phyloP scores from a whole-genome alignment of 2,113 vertebrate species.

The Cyphomyrus plagiostoma region DNA sequence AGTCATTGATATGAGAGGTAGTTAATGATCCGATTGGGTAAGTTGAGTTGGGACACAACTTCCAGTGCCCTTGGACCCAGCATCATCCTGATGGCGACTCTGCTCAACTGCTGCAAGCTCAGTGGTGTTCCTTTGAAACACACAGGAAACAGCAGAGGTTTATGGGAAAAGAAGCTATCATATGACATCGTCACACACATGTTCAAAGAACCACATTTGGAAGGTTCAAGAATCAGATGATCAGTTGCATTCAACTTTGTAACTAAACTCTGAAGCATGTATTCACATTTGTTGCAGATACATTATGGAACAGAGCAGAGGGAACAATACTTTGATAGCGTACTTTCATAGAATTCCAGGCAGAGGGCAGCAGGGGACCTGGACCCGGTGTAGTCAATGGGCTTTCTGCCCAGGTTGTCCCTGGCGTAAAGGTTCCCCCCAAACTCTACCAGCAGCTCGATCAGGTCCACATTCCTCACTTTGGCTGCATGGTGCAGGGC shows the following conservation, averaged over 20 bases:
- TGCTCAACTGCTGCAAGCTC: conserved; percentile 76
- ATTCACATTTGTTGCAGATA: background rate
- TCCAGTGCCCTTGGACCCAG: conserved; percentile 62
- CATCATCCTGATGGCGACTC: conserved; percentile 64
- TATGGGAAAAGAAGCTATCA: background rate
- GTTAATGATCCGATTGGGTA: conserved; percentile 69
- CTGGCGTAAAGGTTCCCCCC: conserved; percentile 77
- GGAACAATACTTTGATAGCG: conserved; percentile 33
- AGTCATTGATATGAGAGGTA: conserved; percentile 76
- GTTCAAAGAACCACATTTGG: background rate
- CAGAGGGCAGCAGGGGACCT: conserved; percentile 68
- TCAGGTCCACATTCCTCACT: conserved; percentile 66
- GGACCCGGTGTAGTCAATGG: conserved; percentile 67
- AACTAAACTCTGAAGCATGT: background rate
- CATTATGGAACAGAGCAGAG: background rate
- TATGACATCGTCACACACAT: background rate
- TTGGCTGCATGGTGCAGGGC: conserved; percentile 88
- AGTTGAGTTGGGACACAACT: conserved; percentile 63
- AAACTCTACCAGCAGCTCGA: conserved; percentile 82
- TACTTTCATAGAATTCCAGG: conserved; percentile 80
- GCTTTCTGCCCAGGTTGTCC: conserved; percentile 81
- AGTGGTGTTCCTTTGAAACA: conserved; percentile 63
- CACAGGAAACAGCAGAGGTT: background rate
- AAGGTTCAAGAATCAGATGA: background rate
- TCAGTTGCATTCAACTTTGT: background rate